These are phyloP conservation scores for Halcyon chelicuti DNA, from an alignment of 2,797 vertebrate genomes.

Conservation along the genomic window DNA sequence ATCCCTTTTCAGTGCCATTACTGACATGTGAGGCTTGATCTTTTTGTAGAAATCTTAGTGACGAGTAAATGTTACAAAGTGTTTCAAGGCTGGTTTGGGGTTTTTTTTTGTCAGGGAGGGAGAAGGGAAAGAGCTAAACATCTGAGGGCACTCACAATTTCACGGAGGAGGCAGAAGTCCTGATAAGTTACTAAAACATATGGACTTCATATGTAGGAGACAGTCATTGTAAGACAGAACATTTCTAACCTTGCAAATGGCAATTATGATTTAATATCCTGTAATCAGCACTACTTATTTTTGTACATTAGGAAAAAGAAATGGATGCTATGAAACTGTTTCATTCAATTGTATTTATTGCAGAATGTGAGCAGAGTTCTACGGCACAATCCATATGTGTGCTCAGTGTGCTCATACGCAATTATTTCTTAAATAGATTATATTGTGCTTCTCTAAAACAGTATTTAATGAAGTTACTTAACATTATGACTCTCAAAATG, in stretches of 20 bases:
- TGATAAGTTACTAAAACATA: not conserved
- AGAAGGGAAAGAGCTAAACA: not conserved
- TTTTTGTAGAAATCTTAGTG: not conserved
- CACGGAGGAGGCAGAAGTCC: not conserved
- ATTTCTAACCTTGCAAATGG: not conserved
- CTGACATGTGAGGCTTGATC: not conserved
- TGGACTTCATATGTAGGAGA: not conserved
- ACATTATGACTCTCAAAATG: not conserved
- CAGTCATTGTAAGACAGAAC: not conserved
- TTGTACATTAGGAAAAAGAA: not conserved
- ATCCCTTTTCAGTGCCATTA: not conserved
- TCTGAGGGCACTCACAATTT: not conserved
- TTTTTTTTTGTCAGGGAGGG: rapidly evolving
- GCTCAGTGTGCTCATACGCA: not conserved
- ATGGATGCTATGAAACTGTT: not conserved
- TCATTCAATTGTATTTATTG: not conserved
- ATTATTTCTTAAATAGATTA: not conserved
- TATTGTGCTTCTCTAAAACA: not conserved
- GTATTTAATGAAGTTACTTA: not conserved
- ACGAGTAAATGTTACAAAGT: not conserved
- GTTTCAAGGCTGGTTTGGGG: not conserved
- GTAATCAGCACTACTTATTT: not conserved
- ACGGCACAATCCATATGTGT: not conserved
- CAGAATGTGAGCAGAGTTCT: not conserved
- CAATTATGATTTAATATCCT: not conserved